Evolutionary conservation across 1,140 invertebrate genomes (phyloP).

Genomic region (Oppia nitens): DNA sequence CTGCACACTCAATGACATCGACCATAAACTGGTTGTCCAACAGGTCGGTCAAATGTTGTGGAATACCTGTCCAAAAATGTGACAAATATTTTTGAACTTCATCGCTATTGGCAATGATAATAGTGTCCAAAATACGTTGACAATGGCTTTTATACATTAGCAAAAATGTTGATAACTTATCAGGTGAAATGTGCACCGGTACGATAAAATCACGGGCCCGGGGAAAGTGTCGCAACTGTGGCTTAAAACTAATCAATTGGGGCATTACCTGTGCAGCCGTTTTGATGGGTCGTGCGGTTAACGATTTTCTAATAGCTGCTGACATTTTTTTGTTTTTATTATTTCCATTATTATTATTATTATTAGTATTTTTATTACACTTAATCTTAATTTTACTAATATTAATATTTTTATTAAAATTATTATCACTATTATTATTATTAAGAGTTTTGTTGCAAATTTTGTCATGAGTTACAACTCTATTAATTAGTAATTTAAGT

Average conservation of each 20-base stretch:
- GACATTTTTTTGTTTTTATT: background rate
- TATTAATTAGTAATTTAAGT: background rate
- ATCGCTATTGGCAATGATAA: slow-evolving; percentile 35
- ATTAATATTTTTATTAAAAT: too few species aligned
- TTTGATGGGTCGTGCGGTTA: background rate
- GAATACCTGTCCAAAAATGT: slow-evolving; percentile 40
- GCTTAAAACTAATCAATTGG: background rate
- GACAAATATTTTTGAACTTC: slow-evolving; percentile 36
- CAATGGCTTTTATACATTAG: slow-evolving; percentile 39
- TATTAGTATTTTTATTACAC: too few species aligned
- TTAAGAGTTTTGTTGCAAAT: too few species aligned
- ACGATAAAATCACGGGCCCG: background rate
- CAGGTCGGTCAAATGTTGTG: slow-evolving; percentile 32
- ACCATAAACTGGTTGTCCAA: slow-evolving; percentile 31
- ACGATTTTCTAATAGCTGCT: background rate
- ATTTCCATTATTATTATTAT: background rate
- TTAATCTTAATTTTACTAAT: too few species aligned
- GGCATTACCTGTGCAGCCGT: background rate
- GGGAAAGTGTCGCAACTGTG: slow-evolving; percentile 4
- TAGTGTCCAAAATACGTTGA: slow-evolving; percentile 36
- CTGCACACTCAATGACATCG: slow-evolving; percentile 35
- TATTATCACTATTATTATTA: too few species aligned
- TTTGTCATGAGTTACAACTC: too few species aligned
- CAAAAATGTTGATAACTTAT: slow-evolving; percentile 33
- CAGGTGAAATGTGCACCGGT: background rate